These are phyloP conservation scores for Poecilia wingei DNA, from an alignment of 2,797 vertebrate species.

Conservation along the genomic window DNA sequence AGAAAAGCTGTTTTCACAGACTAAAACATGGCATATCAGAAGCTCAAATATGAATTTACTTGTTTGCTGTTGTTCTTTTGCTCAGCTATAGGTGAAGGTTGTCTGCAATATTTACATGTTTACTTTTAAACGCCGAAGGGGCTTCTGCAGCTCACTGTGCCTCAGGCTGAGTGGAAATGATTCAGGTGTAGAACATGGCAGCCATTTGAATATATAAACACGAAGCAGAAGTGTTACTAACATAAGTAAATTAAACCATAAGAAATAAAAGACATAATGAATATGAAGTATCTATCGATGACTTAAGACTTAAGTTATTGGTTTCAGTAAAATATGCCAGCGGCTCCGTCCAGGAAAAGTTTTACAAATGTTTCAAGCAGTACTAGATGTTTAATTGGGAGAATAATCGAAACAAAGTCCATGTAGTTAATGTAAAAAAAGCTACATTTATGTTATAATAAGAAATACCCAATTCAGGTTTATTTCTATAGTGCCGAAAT, in stretches of 20 bases:
- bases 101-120: not conserved
- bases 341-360: not conserved
- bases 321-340: not conserved
- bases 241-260: not conserved
- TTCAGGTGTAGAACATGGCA: not conserved
- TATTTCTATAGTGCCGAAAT: too few species aligned
- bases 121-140: not conserved
- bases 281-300: not conserved
- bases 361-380: not conserved
- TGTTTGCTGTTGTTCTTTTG: not conserved
- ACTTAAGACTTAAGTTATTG: too few species aligned
- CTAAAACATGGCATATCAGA: not conserved
- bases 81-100: not conserved
- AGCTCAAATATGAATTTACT: not conserved
- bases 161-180: slow-evolving; percentile 1
- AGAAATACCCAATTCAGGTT: too few species aligned
- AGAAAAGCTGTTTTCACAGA: not conserved
- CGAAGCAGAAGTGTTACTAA: not conserved
- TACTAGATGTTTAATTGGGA: not conserved
- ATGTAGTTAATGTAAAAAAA: not conserved
- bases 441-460: not conserved
- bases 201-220: not conserved
- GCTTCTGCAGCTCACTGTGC: not conserved
- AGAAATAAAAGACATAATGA: not conserved
- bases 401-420: not conserved